Evolutionary conservation across 1,140 invertebrate genomes (phyloP).

Genomic region (Temnothorax nylanderi): DNA sequence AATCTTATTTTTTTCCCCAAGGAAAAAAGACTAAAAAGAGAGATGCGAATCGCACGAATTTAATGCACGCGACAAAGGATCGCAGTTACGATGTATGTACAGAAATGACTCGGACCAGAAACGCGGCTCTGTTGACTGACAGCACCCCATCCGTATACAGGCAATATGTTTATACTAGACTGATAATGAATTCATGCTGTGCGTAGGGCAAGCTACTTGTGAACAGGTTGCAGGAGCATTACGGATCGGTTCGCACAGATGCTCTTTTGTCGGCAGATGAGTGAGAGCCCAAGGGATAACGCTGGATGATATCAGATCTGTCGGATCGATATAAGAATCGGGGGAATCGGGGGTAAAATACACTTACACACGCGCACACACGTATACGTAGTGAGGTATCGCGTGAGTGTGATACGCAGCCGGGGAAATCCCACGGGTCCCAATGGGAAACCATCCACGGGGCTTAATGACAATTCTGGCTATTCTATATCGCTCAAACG

Average conservation of each 20-base stretch:
- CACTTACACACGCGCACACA: not conserved
- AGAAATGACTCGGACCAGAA: conserved; percentile 44
- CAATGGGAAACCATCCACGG: conserved; percentile 70
- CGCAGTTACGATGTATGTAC: not conserved
- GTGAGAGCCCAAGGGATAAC: conserved; percentile 75
- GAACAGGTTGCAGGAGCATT: conserved; percentile 79
- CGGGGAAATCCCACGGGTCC: conserved; percentile 81
- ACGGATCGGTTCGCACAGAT: conserved; percentile 82
- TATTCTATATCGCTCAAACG: conserved; percentile 83
- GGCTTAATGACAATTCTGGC: conserved; percentile 77
- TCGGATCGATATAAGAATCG: conserved; percentile 74
- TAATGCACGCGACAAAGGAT: not conserved
- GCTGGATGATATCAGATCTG: conserved; percentile 76
- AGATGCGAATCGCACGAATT: not conserved
- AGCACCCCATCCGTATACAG: conserved; percentile 65
- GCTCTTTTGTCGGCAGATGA: conserved; percentile 84
- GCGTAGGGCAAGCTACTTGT: conserved; percentile 74
- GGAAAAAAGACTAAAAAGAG: not conserved
- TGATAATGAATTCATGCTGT: conserved; percentile 84
- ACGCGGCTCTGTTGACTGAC: conserved; percentile 70
- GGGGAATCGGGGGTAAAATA: conserved; percentile 63
- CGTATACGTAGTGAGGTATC: not conserved
- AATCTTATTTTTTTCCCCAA: not conserved
- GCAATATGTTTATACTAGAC: conserved; percentile 86
- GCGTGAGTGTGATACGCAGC: conserved; percentile 56